A percentile compares a stretch with the other conserved stretches of the same genome.
phyloP scores from a whole-genome alignment of 1,140 invertebrate species.

The Platyscapa corneri region DNA sequence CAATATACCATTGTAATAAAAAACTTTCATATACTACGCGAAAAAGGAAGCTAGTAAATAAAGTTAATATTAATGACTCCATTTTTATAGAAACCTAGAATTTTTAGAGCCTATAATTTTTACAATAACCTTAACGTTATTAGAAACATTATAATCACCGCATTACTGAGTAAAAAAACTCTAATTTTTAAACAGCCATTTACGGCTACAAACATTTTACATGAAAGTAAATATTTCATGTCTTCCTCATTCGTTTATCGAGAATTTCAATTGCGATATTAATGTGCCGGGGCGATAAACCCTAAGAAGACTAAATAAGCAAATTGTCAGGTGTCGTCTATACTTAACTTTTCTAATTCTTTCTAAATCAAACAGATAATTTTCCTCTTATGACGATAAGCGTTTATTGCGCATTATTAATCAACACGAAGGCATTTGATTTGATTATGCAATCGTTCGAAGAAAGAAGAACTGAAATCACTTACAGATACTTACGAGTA shows the following conservation, averaged over 20 bases:
- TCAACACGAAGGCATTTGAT: conserved; percentile 5
- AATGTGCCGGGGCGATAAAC: not conserved
- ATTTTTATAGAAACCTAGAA: not conserved
- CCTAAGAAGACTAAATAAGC: not conserved
- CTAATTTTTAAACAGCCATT: too few relatives aligned
- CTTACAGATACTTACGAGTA: not conserved
- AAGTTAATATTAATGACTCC: not conserved
- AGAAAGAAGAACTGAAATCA: not conserved
- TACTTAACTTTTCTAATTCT: conserved; percentile 16
- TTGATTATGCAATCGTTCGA: not conserved
- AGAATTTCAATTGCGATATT: not conserved
- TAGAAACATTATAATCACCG: too few relatives aligned
- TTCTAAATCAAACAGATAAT: not conserved
- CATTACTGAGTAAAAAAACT: too few relatives aligned
- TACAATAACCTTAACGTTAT: not conserved
- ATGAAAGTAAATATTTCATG: not conserved
- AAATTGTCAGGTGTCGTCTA: not conserved
- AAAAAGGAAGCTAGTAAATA: not conserved
- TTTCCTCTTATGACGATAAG: not conserved
- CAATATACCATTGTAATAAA: too few relatives aligned
- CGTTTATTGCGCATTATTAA: conserved; percentile 12
- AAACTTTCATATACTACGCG: not conserved
- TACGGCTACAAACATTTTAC: too few relatives aligned
- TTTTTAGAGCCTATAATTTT: not conserved
- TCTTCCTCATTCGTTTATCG: not conserved